phyloP scores from a whole-genome alignment of 1,140 invertebrate species.

The Asbolus verrucosus region DNA sequence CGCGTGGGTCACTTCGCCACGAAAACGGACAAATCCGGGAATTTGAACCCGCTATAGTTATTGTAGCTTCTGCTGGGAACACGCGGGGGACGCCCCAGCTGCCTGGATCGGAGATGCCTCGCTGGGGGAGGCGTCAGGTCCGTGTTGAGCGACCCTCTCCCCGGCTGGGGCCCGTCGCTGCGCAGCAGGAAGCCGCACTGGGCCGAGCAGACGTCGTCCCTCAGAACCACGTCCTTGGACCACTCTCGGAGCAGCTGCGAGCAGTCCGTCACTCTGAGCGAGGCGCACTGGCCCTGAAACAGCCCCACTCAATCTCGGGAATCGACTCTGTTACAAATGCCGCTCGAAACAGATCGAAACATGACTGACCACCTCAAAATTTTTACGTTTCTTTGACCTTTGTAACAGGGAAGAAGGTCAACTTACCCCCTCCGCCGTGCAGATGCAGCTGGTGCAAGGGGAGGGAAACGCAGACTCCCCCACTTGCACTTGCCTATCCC shows the following conservation, averaged over 20 bases:
- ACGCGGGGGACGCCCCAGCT: constrained; percentile 61
- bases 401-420: too few relatives aligned
- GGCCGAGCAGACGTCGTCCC: constrained; percentile 89
- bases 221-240: constrained; percentile 82
- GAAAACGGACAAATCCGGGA: constrained; percentile 75
- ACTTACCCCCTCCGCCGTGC: constrained; percentile 85
- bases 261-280: constrained; percentile 89
- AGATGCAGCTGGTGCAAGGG: constrained; percentile 89
- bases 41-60: constrained; percentile 69
- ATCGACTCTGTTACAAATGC: too few relatives aligned
- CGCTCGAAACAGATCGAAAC: too few relatives aligned
- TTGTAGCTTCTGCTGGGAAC: constrained; percentile 59
- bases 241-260: constrained; percentile 84
- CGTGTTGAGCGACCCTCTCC: constrained; percentile 63
- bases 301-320: too few relatives aligned
- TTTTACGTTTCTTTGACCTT: too few relatives aligned
- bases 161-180: constrained; percentile 61
- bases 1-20: constrained; percentile 65
- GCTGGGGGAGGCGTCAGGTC: constrained; percentile 59
- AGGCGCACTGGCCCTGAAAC: constrained; percentile 89
- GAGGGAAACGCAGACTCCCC: constrained; percentile 86
- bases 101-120: constrained; percentile 63
- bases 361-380: too few relatives aligned
- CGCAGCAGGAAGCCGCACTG: constrained; percentile 81
- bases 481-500: constrained; percentile 78